Evolutionary conservation across 1,140 invertebrate genomes (phyloP).

Genomic region (Papilio machaon): DNA sequence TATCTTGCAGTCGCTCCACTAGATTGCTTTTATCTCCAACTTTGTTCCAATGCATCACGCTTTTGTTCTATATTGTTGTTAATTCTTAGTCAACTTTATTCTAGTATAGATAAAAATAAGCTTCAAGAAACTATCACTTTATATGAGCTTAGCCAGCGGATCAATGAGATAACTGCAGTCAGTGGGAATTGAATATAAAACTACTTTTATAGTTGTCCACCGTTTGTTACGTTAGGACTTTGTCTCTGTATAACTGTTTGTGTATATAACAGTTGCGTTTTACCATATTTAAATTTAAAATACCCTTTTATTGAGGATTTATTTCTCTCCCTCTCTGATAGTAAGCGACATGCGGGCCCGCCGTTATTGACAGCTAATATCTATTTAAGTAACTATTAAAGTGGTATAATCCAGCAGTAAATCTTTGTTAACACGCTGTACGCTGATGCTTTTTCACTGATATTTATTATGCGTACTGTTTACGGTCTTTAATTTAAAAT

Average conservation of each 20-base stretch:
- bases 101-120: not conserved
- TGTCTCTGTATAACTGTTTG: not conserved
- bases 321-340: slow-evolving; percentile 37
- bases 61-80: not conserved
- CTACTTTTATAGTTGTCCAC: too few relatives aligned
- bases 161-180: too few relatives aligned
- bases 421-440: slow-evolving; percentile 71
- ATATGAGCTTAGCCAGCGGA: too few relatives aligned
- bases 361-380: slow-evolving; percentile 73
- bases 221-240: not conserved
- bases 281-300: slow-evolving; percentile 50
- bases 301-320: slow-evolving; percentile 27
- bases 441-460: slow-evolving; percentile 58
- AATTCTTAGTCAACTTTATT: not conserved
- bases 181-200: not conserved
- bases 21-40: slow-evolving; percentile 19
- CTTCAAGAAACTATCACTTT: too few relatives aligned
- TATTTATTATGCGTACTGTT: slow-evolving; percentile 74
- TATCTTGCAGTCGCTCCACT: slow-evolving; percentile 10
- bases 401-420: slow-evolving; percentile 61
- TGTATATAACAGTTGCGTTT: slow-evolving; percentile 17
- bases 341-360: slow-evolving; percentile 58
- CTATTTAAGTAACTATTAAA: slow-evolving; percentile 67
- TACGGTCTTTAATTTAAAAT: slow-evolving; percentile 58
- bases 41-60: slow-evolving; percentile 13